These are phyloP conservation scores for Eretmochelys imbricata DNA, from an alignment of 2,113 vertebrate species.

Conservation along the genomic window DNA sequence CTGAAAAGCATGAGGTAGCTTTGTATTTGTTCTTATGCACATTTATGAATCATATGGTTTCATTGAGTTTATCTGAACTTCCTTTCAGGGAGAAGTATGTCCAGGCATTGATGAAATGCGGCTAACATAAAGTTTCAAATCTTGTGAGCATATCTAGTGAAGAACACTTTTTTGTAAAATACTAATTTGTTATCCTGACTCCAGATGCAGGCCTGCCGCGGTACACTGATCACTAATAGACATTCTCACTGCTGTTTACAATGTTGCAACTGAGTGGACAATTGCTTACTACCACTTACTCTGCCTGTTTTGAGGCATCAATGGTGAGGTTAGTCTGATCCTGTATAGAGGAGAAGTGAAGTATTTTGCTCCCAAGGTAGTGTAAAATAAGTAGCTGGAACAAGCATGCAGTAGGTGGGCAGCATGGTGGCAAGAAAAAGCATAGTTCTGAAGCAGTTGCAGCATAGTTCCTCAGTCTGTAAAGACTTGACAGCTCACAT, in stretches of 20 bases:
- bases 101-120: not conserved
- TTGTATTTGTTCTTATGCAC: not conserved
- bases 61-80: not conserved
- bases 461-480: not conserved
- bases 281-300: not conserved
- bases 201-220: not conserved
- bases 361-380: not conserved
- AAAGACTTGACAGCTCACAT: constrained; percentile 36
- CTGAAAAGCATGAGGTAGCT: not conserved
- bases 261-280: not conserved
- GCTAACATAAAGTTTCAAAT: not conserved
- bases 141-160: not conserved
- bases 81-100: not conserved
- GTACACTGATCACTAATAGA: not conserved
- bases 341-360: not conserved
- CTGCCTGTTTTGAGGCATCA: not conserved
- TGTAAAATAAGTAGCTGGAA: constrained; percentile 16
- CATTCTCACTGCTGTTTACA: not conserved
- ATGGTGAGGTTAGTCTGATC: not conserved
- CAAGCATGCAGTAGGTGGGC: not conserved
- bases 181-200: not conserved
- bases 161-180: not conserved
- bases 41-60: not conserved
- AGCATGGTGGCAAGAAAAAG: constrained; percentile 1
- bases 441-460: not conserved